Evolutionary conservation across 1,140 invertebrate species (phyloP).

Genomic region (Drosophila athabasca): DNA sequence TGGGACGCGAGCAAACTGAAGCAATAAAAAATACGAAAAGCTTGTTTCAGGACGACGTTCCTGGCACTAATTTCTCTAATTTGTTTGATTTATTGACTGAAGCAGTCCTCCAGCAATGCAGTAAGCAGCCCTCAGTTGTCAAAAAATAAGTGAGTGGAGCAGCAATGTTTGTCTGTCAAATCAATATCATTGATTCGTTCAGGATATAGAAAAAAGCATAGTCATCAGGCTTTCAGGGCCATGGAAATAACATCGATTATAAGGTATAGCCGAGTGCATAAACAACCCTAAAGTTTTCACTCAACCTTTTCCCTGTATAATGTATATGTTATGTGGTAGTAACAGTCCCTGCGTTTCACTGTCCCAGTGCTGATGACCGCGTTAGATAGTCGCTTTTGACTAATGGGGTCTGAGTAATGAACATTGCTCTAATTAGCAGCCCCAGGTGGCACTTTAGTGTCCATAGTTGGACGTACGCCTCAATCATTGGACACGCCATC

Average conservation of each 20-base stretch:
- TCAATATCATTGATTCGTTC: conserved; percentile 42
- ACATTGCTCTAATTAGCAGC: conserved; percentile 52
- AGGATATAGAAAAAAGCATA: neutral
- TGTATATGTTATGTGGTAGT: conserved; percentile 8
- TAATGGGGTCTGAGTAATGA: conserved; percentile 44
- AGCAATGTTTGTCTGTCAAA: conserved; percentile 28
- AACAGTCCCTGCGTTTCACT: neutral
- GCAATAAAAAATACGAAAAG: too few relatives aligned
- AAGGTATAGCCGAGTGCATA: conserved; percentile 16
- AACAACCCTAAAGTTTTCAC: conserved; percentile 30
- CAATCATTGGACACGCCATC: conserved; percentile 29
- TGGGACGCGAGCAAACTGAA: neutral
- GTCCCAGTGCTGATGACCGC: conserved; percentile 45
- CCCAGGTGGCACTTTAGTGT: conserved; percentile 45
- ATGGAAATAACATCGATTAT: conserved; percentile 45
- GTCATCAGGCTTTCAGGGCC: conserved; percentile 9
- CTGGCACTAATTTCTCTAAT: conserved; percentile 1
- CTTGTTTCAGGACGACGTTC: too few relatives aligned
- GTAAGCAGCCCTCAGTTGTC: conserved; percentile 28
- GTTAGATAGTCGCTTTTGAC: conserved; percentile 50
- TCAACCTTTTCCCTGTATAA: neutral
- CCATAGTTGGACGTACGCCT: conserved; percentile 14
- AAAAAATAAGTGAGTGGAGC: neutral
- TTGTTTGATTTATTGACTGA: conserved; percentile 23
- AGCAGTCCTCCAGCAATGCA: conserved; percentile 23